Evolutionary conservation across 53 echinoderm and acorn worm genomes (phyloP), one percentile per base, ranked within the genome.

Genomic region (Astropecten irregularis): DNA sequence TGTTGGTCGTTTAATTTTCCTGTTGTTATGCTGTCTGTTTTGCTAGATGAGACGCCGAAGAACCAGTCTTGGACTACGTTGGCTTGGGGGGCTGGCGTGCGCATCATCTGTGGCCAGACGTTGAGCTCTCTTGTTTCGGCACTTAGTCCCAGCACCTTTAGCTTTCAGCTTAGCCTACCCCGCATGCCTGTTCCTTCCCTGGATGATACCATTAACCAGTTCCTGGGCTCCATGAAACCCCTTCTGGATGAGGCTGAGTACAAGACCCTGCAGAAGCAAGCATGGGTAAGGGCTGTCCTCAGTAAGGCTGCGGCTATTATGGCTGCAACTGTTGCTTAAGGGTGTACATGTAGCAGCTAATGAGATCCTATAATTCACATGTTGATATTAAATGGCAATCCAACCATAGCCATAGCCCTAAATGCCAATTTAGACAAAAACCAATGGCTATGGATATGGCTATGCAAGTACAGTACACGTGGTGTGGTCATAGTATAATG

Each of bases 101-200:
- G 94, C 34, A 81, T 91, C 84, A 73, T 94, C 76, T 84, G 90
- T 50, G 91, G 94, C 40, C 90, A 82, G 29, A 47, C 81, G 10
- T 20, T 77, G 29, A 77, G 77, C 13, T 22, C 77, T 8, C 60
- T 77, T 46, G 61, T 77, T 0, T 61, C 77, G 8, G 77, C 77
- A 16, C 77, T 77, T 8, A 76, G 82, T 40, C 94, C 94, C 2
- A 83, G 84, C 35, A 94, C 94, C 58, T 94, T 82, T 86, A 88
- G 88, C 71, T 91, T 85, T 72, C 94, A 94, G 83, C 84, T 88
- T 49, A 91, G 94, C 66, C 76, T 94, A 73, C 94, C 94, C 1
- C 73, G 94, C 20, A 85, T 79, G 77, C 90, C 94, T 3, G 94
- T 94, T 10, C 94, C 94, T 2, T 63, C 85, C 26, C 66, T 94